Base-by-base conservation (phyloP, 2,888 invertebrate genomes). In the Deladenus siricidicola region DNA sequence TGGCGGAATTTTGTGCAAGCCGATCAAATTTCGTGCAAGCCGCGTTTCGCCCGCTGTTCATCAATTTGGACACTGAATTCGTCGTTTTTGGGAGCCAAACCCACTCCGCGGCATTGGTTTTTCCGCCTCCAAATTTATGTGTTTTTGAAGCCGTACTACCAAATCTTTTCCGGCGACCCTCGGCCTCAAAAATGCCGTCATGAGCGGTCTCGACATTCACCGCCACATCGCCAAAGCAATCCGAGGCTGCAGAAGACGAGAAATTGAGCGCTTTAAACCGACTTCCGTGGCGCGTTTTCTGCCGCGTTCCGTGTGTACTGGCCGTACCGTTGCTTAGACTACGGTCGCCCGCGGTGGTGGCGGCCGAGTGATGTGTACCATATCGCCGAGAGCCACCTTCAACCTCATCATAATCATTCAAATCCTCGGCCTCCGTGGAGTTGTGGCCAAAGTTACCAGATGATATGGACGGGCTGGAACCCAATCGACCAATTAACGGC, bases 231-330 rank as follows among this genome's bases (percentile, higher is more conserved):
- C 39, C 39, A 34, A 34, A 34, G 14, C 39, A 10, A 10, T 34
- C 14, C 39, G 39, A 10, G 6, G 6, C 39, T 34, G 39, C 14
- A 34, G 14, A 10, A 34, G 8, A 10, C 8, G 6, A 10, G 8
- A 14, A 34, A 34, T 34, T 34, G 39, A 10, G 39, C 14, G 39
- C 39, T 6, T 14, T 34, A 34, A 34, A 34, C 14, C 39, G 8
- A 34, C 14, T 14, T 14, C 51, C 28, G 14, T 8, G 8, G 3
- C 1, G 24, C 64, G 19, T 44, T 69, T n/a, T 70, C 68, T 4
- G 1, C 24, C 30, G 23, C 23, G 23, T 34, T 53, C 6, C n/a
- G n/a, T 23, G 26, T 8, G 28, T 50, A 4, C 50, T 50, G 30
- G 23, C 1, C 26, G 50, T 28, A 24, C 50, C 28, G 26, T 2